Evolutionary conservation across 2,888 invertebrate genomes (phyloP), one percentile per base, ranked within the genome.

Genomic region (Meliscaeva auricollis): DNA sequence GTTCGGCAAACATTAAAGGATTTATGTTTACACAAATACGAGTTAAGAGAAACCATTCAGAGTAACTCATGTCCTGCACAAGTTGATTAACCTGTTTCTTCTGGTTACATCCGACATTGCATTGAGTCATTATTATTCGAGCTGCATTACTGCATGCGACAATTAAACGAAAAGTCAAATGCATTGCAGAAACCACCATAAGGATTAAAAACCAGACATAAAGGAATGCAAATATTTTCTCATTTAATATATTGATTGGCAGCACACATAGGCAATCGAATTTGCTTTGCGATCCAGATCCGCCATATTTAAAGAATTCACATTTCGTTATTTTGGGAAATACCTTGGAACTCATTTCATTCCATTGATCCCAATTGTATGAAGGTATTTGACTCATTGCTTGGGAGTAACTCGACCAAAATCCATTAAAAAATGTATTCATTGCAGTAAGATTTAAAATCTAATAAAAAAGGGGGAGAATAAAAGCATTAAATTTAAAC

Each of bases 241-340:
- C 96, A 89, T 97, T 96, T 52, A 97, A 94, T 87, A 96, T 95
- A 89, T 97, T 97, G 8, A 96, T 89, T 0, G 96, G 95, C 13
- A 97, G 92, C n/a, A 96, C 93, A 88, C 97, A 97, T 0, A 96
- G 92, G 32, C 88, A 96, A 90, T 98, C 97, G 91, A 96, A 95
- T 84, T 94, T 94, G 91, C 96, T 96, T 58, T 96, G 94, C 1
- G 95, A 94, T 0, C 97, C 98, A 4, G 97, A 95, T 1, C 96
- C 94, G 92, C 98, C 98, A 92, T 95, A 97, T 90, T 96, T 96
- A 92, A 96, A 94, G 93, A 98, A 97, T 68, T 95, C 94, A 91
- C 98, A 98, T 92, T 97, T 98, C n/a, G 97, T 97, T 68, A 97
- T 95, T 94, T 96, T 92, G 2, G 92, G 92, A 66, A 92, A 92